Evolutionary conservation across 2,797 vertebrate species (phyloP).

Genomic region (Eulemur coronatus): DNA sequence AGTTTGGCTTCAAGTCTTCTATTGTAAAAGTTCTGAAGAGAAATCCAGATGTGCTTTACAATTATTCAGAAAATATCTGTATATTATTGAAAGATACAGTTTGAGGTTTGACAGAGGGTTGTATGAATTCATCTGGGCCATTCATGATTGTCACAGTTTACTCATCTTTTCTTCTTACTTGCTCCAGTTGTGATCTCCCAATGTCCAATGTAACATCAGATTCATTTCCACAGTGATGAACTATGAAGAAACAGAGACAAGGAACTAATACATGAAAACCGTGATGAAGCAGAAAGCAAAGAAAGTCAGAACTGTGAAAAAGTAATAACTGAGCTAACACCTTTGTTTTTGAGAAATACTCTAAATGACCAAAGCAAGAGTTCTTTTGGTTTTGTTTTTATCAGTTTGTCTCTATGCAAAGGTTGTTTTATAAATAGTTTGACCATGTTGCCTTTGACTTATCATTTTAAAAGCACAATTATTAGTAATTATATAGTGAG

Average conservation of each 20-base stretch:
- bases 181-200: neutral
- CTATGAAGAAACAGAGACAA: neutral
- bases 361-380: neutral
- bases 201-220: rapidly evolving
- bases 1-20: neutral
- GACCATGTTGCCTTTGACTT: neutral
- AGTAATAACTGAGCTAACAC: neutral
- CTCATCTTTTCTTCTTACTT: neutral
- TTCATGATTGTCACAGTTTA: neutral
- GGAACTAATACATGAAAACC: neutral
- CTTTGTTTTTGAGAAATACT: neutral
- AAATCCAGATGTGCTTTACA: neutral
- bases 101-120: neutral
- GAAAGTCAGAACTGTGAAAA: neutral
- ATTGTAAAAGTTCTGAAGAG: neutral
- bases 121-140: neutral
- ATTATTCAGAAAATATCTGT: neutral
- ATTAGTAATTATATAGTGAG: neutral
- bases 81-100: neutral
- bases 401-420: neutral
- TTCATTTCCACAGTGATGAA: neutral
- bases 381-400: neutral
- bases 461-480: neutral
- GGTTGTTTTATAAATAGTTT: neutral
- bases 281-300: neutral